A percentile compares a stretch with the other conserved stretches of the same genome.
phyloP scores from a whole-genome alignment of 2,797 vertebrate species.

The Miichthys miiuy region DNA sequence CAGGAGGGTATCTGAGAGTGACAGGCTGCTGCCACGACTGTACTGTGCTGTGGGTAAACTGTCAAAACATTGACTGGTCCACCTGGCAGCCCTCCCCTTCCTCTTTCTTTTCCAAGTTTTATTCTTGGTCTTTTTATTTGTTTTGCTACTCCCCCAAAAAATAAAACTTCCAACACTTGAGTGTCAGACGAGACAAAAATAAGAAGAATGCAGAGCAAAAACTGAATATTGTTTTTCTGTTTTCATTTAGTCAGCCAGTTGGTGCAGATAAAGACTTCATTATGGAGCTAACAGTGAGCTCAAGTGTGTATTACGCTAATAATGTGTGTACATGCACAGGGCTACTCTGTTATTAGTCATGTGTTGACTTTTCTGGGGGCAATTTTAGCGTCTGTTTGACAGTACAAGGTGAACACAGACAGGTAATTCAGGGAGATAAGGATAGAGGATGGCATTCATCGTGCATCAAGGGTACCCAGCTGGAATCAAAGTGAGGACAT shows the following conservation, averaged over 20 bases:
- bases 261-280: not conserved
- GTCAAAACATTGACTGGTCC: conserved; percentile 74
- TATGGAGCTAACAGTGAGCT: not conserved
- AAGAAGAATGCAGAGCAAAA: conserved; percentile 8
- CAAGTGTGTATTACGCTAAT: not conserved
- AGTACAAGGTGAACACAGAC: not conserved
- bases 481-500: not conserved
- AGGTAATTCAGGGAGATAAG: not conserved
- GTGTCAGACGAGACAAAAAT: conserved; percentile 6
- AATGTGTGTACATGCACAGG: no score
- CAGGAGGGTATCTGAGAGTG: conserved; percentile 68
- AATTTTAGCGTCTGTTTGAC: not conserved
- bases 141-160: conserved; percentile 15
- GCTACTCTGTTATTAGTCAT: not conserved
- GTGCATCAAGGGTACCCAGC: not conserved
- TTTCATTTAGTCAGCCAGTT: not conserved
- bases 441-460: not conserved
- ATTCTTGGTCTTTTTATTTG: conserved; percentile 21
- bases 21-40: conserved; percentile 67
- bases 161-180: conserved; percentile 32
- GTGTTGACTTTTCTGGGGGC: not conserved
- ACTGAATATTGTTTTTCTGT: not conserved
- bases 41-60: conserved; percentile 68
- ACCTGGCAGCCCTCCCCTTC: conserved; percentile 57
- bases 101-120: conserved; percentile 37